A percentile compares a stretch with the other conserved stretches of the same genome.
Evolutionary conservation across 2,797 vertebrate genomes (phyloP).

Genomic region (Ptychobarbus kaznakovi): DNA sequence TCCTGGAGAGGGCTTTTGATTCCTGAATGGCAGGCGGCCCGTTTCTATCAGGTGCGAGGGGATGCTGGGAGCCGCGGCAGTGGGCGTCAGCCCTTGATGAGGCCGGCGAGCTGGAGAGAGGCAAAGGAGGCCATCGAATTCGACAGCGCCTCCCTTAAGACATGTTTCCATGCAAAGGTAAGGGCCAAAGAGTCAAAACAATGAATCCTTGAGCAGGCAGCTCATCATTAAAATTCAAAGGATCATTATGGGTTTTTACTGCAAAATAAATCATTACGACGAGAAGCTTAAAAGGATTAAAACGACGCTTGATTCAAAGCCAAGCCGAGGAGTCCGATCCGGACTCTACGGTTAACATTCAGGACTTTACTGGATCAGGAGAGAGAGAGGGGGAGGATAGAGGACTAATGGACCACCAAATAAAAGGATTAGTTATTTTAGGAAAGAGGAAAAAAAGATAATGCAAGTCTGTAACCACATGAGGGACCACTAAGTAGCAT

Average conservation of each 20-base stretch:
- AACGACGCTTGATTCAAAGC: constrained; percentile 87
- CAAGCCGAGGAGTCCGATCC: constrained; percentile 80
- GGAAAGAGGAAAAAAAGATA: background rate
- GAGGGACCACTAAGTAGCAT: constrained; percentile 24
- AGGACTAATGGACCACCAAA: constrained; percentile 28
- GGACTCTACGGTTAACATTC: constrained; percentile 75
- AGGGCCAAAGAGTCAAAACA: constrained; percentile 92
- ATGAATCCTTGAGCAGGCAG: constrained; percentile 89
- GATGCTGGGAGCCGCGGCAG: constrained; percentile 71
- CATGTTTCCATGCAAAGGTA: constrained; percentile 86
- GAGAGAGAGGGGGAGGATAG: constrained; percentile 19
- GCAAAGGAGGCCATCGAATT: constrained; percentile 80
- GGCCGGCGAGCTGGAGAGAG: constrained; percentile 80
- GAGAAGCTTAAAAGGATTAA: constrained; percentile 91
- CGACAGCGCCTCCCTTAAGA: constrained; percentile 89
- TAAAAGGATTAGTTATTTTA: constrained; percentile 43
- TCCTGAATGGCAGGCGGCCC: constrained; percentile 65
- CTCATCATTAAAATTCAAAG: constrained; percentile 90
- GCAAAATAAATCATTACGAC: constrained; percentile 93
- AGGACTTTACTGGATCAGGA: constrained; percentile 66
- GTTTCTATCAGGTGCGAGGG: constrained; percentile 77
- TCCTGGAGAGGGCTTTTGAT: constrained; percentile 52
- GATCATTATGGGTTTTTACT: constrained; percentile 84
- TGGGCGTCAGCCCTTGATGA: constrained; percentile 82
- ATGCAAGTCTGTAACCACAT: constrained; percentile 29